Percentiles rank a stretch among this genome's conserved stretches.
Conservation (phyloP, 1,140 invertebrate genomes). For the Pemphigus obesinymphae region DNA sequence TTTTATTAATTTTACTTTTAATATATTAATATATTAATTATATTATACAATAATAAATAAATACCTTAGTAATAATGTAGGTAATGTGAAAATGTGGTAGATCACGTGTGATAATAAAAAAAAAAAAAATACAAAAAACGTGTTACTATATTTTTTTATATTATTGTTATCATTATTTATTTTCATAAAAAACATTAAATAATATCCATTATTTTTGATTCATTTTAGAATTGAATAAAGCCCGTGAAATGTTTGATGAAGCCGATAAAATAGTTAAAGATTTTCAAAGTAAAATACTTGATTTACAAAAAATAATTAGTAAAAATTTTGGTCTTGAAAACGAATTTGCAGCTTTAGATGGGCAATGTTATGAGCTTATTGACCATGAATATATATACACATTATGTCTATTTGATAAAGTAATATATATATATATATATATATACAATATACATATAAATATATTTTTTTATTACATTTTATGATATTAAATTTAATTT, state of each 20-base stretch:
- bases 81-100: too few species aligned
- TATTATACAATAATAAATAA: too few species aligned
- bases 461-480: background rate
- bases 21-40: too few species aligned
- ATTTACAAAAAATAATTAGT: conserved; percentile 68
- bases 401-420: conserved; percentile 87
- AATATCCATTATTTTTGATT: conserved; percentile 55
- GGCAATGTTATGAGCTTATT: conserved; percentile 84
- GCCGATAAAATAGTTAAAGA: conserved; percentile 72
- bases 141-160: too few species aligned
- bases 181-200: too few species aligned
- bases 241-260: conserved; percentile 71
- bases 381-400: conserved; percentile 94
- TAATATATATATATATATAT: too few species aligned
- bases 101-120: too few species aligned
- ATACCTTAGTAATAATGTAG: too few species aligned
- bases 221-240: conserved; percentile 65
- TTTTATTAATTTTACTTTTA: too few species aligned
- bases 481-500: background rate
- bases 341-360: conserved; percentile 82
- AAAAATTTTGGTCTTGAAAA: conserved; percentile 88
- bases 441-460: too few species aligned
- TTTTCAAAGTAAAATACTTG: conserved; percentile 72
- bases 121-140: too few species aligned
- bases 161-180: too few species aligned